These are phyloP conservation scores for Triplophysa tibetana DNA, from an alignment of 2,113 vertebrate species.

Conservation along the genomic window DNA sequence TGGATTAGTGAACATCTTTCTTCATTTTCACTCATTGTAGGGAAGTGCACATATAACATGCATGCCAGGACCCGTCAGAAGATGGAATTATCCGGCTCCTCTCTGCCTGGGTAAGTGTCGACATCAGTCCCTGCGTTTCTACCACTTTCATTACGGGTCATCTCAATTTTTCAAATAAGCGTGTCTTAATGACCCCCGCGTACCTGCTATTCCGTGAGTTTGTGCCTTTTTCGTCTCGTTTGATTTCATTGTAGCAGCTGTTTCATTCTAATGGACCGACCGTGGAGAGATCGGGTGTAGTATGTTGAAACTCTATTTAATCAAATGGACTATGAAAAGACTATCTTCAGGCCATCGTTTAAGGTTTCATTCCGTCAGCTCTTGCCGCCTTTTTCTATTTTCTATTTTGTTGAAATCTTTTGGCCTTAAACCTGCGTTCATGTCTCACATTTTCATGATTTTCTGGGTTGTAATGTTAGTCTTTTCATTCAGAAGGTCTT, in stretches of 20 bases:
- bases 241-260: neutral
- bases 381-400: neutral
- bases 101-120: conserved; percentile 87
- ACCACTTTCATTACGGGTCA: conserved; percentile 33
- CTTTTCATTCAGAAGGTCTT: neutral
- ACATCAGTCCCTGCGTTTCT: neutral
- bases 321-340: conserved; percentile 14
- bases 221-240: conserved; percentile 18
- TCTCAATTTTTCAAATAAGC: neutral
- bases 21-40: conserved; percentile 69
- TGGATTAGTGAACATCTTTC: conserved; percentile 15
- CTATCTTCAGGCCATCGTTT: conserved; percentile 4
- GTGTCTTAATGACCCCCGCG: neutral
- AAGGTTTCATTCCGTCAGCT: conserved; percentile 12
- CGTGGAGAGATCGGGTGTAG: neutral
- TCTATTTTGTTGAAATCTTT: conserved; percentile 20
- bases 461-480: neutral
- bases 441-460: neutral
- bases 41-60: conserved; percentile 96
- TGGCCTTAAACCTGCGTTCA: conserved; percentile 14
- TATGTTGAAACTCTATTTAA: conserved; percentile 1
- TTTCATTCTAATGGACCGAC: neutral
- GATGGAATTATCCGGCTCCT: conserved; percentile 96
- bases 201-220: neutral
- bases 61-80: conserved; percentile 97